These are phyloP conservation scores for Melanaphis sacchari DNA, from an alignment of 1,140 invertebrate species.

Conservation along the genomic window DNA sequence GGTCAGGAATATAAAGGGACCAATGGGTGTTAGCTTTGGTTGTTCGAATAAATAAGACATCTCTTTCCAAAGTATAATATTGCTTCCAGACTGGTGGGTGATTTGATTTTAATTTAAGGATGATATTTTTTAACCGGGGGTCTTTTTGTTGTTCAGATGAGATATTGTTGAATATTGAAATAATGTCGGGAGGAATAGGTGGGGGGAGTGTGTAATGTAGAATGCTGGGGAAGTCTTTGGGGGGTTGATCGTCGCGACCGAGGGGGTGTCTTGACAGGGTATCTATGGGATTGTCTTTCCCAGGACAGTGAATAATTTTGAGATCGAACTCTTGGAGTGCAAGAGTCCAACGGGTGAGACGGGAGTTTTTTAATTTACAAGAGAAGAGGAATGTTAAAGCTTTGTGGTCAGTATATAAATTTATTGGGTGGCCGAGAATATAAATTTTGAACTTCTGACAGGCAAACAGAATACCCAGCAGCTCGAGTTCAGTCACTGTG, in stretches of 20 bases:
- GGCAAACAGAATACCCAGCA: too few relatives aligned
- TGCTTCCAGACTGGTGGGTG: neutral
- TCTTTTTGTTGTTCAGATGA: neutral
- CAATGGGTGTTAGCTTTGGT: neutral
- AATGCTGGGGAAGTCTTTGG: neutral
- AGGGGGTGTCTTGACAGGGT: neutral
- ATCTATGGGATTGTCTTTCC: neutral
- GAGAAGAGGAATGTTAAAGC: neutral
- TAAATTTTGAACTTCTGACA: neutral
- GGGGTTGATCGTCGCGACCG: neutral
- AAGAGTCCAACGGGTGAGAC: conserved; percentile 4
- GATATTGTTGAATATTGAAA: neutral
- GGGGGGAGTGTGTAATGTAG: neutral
- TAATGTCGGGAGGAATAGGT: neutral
- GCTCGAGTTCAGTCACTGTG: neutral
- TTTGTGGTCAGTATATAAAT: neutral
- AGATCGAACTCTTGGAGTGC: neutral
- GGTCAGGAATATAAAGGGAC: neutral
- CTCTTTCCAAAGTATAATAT: neutral
- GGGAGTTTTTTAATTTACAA: neutral
- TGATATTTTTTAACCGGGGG: neutral
- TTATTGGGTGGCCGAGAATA: neutral
- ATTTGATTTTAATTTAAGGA: neutral
- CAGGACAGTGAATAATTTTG: neutral
- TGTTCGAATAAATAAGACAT: neutral